Evolutionary conservation across 1,140 invertebrate genomes (phyloP), one percentile per base, ranked within the genome.

Genomic region (Calephelis nemesis): DNA sequence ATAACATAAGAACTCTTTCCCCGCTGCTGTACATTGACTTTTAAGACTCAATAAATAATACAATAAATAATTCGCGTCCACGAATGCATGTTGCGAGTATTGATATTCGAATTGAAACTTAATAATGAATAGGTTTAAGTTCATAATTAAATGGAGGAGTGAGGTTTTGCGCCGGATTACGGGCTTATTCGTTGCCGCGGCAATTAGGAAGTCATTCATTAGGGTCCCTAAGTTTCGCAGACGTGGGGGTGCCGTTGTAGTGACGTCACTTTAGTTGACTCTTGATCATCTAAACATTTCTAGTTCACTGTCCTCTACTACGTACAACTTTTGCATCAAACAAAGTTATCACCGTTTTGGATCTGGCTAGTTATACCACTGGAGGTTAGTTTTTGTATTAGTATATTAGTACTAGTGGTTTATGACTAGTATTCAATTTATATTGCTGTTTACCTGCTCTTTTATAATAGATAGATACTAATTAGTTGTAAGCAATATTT

Each of bases 191-290:
- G 85, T 79, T 82, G 80, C 83, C 76, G 87, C 88, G 86, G 87
- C 88, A 91, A 91, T 91, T 91, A 91, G 88, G 88, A 90, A 91
- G 88, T 91, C 83, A 84, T 87, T 91, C 88, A 91, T 91, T 91
- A 91, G 81, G 87, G 83, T 91, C 88, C 88, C 88, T 91, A 91
- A 89, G 88, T 91, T 91, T 88, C 78, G 88, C 87, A 91, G 88
- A 91, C 88, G 86, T 83, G 84, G 85, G 88, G 88, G 88, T 91
- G 87, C 88, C 87, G 75, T 75, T 79, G 71, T 72, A 73, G 81
- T 86, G 81, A 88, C 88, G 87, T 87, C 85, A 87, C 77, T 73
- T 71, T 69, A 74, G 74, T 82, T 72, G 76, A 77, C 79, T 77
- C 69, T 76, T 62, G 72, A 73, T 77, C 71, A 75, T 62, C 65